Evolutionary conservation across 2,888 invertebrate genomes (phyloP), one percentile per base, ranked within the genome.

Genomic region (Rotaria magnacalcarata): DNA sequence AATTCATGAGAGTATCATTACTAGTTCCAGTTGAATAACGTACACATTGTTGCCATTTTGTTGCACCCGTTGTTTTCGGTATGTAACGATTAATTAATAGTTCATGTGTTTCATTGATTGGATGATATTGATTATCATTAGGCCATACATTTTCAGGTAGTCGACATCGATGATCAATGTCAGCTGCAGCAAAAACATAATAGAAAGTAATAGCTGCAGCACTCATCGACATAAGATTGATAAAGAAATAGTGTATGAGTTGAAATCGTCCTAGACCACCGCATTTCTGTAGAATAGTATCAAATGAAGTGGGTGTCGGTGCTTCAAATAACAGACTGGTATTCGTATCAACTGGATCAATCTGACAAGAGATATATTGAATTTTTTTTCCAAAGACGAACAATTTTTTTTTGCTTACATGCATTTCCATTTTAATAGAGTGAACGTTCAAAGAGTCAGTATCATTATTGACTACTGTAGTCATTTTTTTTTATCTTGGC

Each of bases 261-360:
- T 80, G 75, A 80, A 80, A 80, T 47, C 75, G 75, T 47, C 47
- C 47, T 6, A 80, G 19, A 80, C 27, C 47, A 43, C 75, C 75
- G 14, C 75, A 80, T 47, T 47, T 43, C 24, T 43, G 75, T 8
- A 80, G 2, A 21, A 80, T 21, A 10, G 7, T n/a, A 24, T 80
- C 75, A 2, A 80, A 80, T 3, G 75, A 67, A 16, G 14, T 34
- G 10, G 14, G 3, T 34, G 67, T 67, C 14, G 67, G 5, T 11
- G 14, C 50, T 34, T 34, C 34, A 34, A 34, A 34, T 34, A 34
- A 34, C 34, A 34, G 34, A 34, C 34, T 34, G 34, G 34, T 34
- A 34, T 34, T 34, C 34, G 34, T 34, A 34, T 34, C 34, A 34
- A 34, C 34, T 34, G 34, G 34, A 34, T 34, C 34, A 34, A 34